These are phyloP conservation scores for Trachelus tabidus DNA, from an alignment of 2,888 invertebrate species.

Conservation along the genomic window DNA sequence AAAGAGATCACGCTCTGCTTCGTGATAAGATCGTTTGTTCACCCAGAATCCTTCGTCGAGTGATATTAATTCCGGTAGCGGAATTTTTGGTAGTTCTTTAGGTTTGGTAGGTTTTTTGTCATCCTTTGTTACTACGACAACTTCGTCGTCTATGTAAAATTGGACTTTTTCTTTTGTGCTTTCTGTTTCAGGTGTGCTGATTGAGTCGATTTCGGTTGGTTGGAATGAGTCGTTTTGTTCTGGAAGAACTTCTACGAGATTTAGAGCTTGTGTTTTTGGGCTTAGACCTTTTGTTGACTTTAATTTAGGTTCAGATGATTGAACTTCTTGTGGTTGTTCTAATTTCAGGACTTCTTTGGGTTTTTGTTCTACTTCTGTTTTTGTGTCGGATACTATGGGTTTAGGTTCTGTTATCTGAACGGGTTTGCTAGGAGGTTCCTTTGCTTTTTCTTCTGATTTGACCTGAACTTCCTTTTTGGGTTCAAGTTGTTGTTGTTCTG, in stretches of 20 bases:
- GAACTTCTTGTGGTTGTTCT: slow-evolving; percentile 9
- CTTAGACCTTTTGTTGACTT: background rate
- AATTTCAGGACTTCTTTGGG: slow-evolving; percentile 6
- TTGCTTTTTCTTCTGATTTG: slow-evolving; percentile 1
- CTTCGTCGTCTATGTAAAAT: slow-evolving; percentile 60
- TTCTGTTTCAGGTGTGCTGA: background rate
- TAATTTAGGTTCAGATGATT: slow-evolving; percentile 1
- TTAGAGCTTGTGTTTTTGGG: background rate
- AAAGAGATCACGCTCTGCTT: slow-evolving; percentile 75
- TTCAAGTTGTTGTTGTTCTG: background rate
- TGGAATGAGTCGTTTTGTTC: slow-evolving; percentile 7
- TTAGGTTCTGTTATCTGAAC: slow-evolving; percentile 1
- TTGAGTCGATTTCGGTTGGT: background rate
- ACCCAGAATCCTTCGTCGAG: slow-evolving; percentile 72
- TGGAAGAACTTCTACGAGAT: slow-evolving; percentile 8
- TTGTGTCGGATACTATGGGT: background rate
- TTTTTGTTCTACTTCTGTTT: slow-evolving; percentile 10
- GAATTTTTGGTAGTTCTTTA: slow-evolving; percentile 19
- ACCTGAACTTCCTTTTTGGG: slow-evolving; percentile 4
- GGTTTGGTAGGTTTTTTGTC: slow-evolving; percentile 29
- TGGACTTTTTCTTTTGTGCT: slow-evolving; percentile 50
- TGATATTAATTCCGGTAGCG: slow-evolving; percentile 49
- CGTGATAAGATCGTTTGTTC: slow-evolving; percentile 73
- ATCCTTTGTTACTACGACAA: slow-evolving; percentile 49
- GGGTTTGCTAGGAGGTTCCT: background rate